Evolutionary conservation across 2,113 vertebrate species (phyloP).

Genomic region (Misgurnus anguillicaudatus): DNA sequence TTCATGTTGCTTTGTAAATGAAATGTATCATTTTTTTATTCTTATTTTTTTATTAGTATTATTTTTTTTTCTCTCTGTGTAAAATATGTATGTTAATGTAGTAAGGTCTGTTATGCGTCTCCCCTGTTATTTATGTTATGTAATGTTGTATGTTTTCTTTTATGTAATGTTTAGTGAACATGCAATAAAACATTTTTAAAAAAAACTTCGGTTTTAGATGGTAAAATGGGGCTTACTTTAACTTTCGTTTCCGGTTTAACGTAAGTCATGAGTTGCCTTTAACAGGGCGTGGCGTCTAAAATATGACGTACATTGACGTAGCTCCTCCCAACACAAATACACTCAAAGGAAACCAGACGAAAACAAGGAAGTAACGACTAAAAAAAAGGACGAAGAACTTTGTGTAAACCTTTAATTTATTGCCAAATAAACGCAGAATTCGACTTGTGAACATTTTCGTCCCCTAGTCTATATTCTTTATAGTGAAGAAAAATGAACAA

Average conservation of each 20-base stretch:
- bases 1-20: too few species aligned
- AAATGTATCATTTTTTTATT: too few species aligned
- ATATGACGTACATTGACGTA: slow-evolving; percentile 63
- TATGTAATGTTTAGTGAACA: too few species aligned
- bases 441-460: not conserved
- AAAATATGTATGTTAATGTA: too few species aligned
- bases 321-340: slow-evolving; percentile 71
- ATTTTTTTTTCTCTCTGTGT: too few species aligned
- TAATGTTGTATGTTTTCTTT: too few species aligned
- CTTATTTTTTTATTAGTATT: too few species aligned
- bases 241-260: slow-evolving; percentile 1
- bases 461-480: not conserved
- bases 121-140: too few species aligned
- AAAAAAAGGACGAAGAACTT: slow-evolving; percentile 46
- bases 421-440: not conserved
- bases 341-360: slow-evolving; percentile 52
- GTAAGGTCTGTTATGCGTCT: too few species aligned
- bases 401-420: slow-evolving; percentile 10
- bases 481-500: slow-evolving; percentile 73
- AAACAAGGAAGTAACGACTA: slow-evolving; percentile 79
- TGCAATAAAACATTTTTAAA: too few species aligned
- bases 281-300: slow-evolving; percentile 48
- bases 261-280: slow-evolving; percentile 28
- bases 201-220: too few species aligned
- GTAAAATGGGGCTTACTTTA: not conserved